Evolutionary conservation across 1,140 invertebrate species (phyloP).

Genomic region (Heliconius hermathena): DNA sequence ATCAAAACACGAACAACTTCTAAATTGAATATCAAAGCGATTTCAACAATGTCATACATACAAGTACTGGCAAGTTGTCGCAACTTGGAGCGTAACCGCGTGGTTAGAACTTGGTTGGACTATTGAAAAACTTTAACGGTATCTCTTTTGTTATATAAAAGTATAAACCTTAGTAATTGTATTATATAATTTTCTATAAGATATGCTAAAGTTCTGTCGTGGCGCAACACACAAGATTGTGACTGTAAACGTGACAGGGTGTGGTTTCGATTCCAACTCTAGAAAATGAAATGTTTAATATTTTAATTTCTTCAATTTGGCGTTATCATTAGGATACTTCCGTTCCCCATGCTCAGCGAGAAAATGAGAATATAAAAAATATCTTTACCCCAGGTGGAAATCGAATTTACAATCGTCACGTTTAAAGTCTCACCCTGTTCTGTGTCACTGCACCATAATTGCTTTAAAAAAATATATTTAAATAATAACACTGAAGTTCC

Average conservation of each 20-base stretch:
- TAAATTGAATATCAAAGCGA: constrained; percentile 36
- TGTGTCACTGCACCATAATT: not conserved
- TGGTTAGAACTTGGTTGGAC: constrained; percentile 5
- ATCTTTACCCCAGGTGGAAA: not conserved
- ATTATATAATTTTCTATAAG: not conserved
- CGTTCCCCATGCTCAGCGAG: too few relatives aligned
- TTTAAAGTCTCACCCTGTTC: not conserved
- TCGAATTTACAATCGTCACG: not conserved
- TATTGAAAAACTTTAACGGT: constrained; percentile 1
- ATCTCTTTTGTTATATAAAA: not conserved
- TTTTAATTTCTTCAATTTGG: too few relatives aligned
- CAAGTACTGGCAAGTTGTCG: constrained; percentile 13
- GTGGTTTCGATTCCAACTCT: too few relatives aligned
- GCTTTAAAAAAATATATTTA: not conserved
- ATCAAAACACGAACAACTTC: constrained; percentile 16
- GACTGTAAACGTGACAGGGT: too few relatives aligned
- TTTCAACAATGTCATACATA: constrained; percentile 24
- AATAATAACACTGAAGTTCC: too few relatives aligned
- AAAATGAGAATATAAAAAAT: not conserved
- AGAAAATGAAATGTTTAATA: too few relatives aligned
- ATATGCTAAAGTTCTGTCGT: not conserved
- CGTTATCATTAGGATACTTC: too few relatives aligned
- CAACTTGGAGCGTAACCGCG: not conserved
- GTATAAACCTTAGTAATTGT: not conserved
- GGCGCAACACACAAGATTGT: too few relatives aligned